phyloP scores from a whole-genome alignment of 2,113 vertebrate genomes.

The Ariopsis seemanni region DNA sequence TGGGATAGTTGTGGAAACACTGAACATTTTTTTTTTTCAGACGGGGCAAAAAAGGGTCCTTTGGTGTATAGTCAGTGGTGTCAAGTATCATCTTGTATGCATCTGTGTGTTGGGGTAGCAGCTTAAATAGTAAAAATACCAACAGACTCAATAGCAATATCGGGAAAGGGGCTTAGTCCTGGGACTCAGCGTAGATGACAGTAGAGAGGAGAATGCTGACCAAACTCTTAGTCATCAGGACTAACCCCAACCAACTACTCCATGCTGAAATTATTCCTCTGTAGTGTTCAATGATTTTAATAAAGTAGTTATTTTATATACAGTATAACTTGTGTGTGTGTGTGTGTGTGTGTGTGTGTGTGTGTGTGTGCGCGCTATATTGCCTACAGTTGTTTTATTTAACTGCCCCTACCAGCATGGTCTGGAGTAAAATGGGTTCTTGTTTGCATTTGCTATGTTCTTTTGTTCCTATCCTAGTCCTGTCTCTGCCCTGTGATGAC shows the following conservation, averaged over 20 bases:
- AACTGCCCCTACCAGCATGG: too few species aligned
- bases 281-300: too few species aligned
- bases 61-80: background rate
- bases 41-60: background rate
- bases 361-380: too few species aligned
- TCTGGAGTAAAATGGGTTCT: too few species aligned
- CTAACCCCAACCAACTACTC: background rate
- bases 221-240: background rate
- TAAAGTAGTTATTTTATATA: background rate
- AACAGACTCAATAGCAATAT: background rate
- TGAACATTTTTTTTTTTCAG: background rate
- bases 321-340: too few species aligned
- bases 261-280: background rate
- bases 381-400: too few species aligned
- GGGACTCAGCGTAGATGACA: background rate
- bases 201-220: background rate
- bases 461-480: too few species aligned
- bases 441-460: too few species aligned
- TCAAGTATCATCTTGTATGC: background rate
- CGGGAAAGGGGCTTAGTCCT: background rate
- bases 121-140: background rate
- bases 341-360: too few species aligned
- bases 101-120: background rate
- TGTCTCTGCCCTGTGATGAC: too few species aligned
- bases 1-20: background rate